Percentiles rank a stretch among this genome's conserved stretches.
Evolutionary conservation across 2,797 vertebrate genomes (phyloP).

Genomic region (Erethizon dorsatum): DNA sequence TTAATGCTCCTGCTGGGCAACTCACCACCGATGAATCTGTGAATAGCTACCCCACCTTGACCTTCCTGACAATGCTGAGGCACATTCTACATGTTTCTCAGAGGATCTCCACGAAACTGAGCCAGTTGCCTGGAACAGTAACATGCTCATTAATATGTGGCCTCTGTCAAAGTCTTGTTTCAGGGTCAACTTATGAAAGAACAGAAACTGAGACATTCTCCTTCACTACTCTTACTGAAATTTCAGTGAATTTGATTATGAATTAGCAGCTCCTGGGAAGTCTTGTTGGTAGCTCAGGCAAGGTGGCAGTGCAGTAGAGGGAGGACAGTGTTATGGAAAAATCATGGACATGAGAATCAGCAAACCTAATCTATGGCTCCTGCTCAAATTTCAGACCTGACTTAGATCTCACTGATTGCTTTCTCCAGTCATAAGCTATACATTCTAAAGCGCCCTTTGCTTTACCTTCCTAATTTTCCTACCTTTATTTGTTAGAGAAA

Average conservation of each 20-base stretch:
- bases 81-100: neutral
- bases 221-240: neutral
- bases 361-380: neutral
- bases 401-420: neutral
- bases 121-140: neutral
- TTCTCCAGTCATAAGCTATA: neutral
- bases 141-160: neutral
- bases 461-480: neutral
- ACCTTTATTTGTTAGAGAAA: neutral
- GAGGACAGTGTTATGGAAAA: neutral
- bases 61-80: neutral
- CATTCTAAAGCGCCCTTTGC: neutral
- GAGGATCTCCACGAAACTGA: neutral
- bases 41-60: neutral
- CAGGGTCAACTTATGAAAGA: neutral
- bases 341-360: neutral
- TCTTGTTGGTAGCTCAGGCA: neutral
- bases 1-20: neutral
- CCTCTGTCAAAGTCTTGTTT: neutral
- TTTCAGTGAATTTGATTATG: slow-evolving; percentile 5
- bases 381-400: neutral
- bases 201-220: neutral
- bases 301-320: neutral
- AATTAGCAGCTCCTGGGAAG: neutral
- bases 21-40: neutral